Conservation (phyloP, 1,140 invertebrate genomes). For the Lordiphosa collinella region DNA sequence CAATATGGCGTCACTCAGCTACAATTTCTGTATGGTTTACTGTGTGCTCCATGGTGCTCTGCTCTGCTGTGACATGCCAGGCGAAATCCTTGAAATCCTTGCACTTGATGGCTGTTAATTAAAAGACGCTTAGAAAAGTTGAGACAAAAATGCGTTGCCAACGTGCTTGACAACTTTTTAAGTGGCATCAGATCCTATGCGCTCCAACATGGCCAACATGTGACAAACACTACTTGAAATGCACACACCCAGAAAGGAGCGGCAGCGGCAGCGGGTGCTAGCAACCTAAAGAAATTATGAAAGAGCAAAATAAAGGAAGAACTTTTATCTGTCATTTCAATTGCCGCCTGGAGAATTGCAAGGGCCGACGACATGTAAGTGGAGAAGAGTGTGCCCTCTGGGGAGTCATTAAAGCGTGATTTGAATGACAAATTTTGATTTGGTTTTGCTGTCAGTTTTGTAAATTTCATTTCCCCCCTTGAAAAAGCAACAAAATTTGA, state of each 20-base stretch:
- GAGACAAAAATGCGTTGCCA: slow-evolving; percentile 41
- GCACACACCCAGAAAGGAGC: not conserved
- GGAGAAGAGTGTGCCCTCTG: not conserved
- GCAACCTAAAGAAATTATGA: slow-evolving; percentile 32
- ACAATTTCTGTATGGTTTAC: slow-evolving; percentile 12
- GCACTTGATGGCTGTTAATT: slow-evolving; percentile 74
- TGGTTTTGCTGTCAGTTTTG: slow-evolving; percentile 6
- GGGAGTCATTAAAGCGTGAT: slow-evolving; percentile 13
- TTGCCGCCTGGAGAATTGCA: slow-evolving; percentile 29
- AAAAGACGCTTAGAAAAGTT: slow-evolving; percentile 71
- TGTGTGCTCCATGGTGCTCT: no score
- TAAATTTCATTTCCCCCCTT: no score
- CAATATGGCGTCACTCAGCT: slow-evolving; percentile 64
- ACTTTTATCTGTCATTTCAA: slow-evolving; percentile 46
- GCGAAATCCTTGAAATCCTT: slow-evolving; percentile 64
- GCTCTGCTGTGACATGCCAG: slow-evolving; percentile 18
- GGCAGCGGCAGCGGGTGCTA: no score
- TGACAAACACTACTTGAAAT: slow-evolving; percentile 24
- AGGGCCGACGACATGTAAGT: not conserved
- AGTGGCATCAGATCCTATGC: slow-evolving; percentile 45
- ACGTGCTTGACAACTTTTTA: slow-evolving; percentile 45
- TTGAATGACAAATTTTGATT: slow-evolving; percentile 20
- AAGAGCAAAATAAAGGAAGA: slow-evolving; percentile 18
- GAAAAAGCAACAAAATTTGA: no score
- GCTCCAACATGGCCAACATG: slow-evolving; percentile 13